Percentiles rank a stretch among this genome's conserved stretches.
phyloP scores from a whole-genome alignment of 2,113 vertebrate genomes.

The Dendropsophus ebraccatus region DNA sequence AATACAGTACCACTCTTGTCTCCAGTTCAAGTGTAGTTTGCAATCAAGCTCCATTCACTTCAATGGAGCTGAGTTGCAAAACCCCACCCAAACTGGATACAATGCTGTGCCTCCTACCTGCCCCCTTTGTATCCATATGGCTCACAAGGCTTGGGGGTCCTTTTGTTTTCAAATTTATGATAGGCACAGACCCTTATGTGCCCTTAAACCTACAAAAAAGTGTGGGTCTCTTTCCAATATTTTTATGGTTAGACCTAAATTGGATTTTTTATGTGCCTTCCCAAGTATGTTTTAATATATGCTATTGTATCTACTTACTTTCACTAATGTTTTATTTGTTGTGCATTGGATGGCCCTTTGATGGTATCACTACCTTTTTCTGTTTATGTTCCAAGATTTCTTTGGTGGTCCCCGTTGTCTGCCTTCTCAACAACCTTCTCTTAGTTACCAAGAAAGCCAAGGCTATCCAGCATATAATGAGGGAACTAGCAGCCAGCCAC shows the following conservation, averaged over 20 bases:
- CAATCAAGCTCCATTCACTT: too few species aligned
- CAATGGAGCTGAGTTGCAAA: too few species aligned
- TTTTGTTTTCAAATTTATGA: too few species aligned
- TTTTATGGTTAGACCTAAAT: not conserved
- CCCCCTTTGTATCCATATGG: too few species aligned
- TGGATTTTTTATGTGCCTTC: not conserved
- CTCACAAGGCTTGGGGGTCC: too few species aligned
- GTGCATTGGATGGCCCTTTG: not conserved
- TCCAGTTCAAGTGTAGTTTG: too few species aligned
- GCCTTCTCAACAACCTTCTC: not conserved
- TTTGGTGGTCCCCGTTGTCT: conserved; percentile 40
- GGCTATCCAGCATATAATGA: conserved; percentile 41
- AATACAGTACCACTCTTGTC: too few species aligned
- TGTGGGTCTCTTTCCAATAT: too few species aligned
- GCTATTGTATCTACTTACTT: not conserved
- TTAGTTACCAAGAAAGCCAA: conserved; percentile 20
- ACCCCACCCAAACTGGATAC: too few species aligned
- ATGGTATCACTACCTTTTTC: not conserved
- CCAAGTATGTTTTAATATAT: not conserved
- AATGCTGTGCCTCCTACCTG: too few species aligned
- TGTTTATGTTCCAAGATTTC: conserved; percentile 29
- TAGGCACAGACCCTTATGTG: too few species aligned
- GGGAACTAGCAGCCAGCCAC: conserved; percentile 15
- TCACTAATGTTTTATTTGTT: not conserved
- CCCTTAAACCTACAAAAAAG: too few species aligned